phyloP scores from a whole-genome alignment of 2,888 invertebrate genomes.

The Argynnis bischoffii region DNA sequence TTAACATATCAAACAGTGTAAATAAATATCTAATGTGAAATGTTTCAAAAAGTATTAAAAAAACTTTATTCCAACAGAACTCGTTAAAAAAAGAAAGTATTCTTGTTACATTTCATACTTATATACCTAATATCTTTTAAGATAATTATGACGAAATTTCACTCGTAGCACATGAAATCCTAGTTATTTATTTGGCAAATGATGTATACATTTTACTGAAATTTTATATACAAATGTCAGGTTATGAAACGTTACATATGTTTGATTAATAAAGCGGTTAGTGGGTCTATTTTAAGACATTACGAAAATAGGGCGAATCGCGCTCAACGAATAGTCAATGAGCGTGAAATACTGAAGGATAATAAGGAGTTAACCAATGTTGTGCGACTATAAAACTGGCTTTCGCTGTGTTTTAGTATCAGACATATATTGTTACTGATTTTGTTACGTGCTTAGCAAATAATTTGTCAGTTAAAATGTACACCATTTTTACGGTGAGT shows the following conservation, averaged over 20 bases:
- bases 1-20: no score
- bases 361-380: slow-evolving; percentile 60
- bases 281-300: slow-evolving; percentile 40
- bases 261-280: slow-evolving; percentile 21
- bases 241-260: slow-evolving; percentile 47
- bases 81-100: no score
- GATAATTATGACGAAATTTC: no score
- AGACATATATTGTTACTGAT: slow-evolving; percentile 34
- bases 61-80: no score
- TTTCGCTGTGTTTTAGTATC: slow-evolving; percentile 33
- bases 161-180: no score
- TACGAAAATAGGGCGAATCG: slow-evolving; percentile 58
- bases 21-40: no score
- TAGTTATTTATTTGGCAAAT: not conserved
- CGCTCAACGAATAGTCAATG: slow-evolving; percentile 64
- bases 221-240: slow-evolving; percentile 41
- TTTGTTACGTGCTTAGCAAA: slow-evolving; percentile 29
- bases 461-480: slow-evolving; percentile 53
- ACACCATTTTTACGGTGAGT: slow-evolving; percentile 66
- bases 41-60: no score
- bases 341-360: slow-evolving; percentile 70
- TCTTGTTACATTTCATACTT: no score
- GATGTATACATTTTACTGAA: not conserved
- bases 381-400: slow-evolving; percentile 60
- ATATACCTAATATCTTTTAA: no score